phyloP scores from a whole-genome alignment of 2,797 vertebrate species.

The Morus bassanus region DNA sequence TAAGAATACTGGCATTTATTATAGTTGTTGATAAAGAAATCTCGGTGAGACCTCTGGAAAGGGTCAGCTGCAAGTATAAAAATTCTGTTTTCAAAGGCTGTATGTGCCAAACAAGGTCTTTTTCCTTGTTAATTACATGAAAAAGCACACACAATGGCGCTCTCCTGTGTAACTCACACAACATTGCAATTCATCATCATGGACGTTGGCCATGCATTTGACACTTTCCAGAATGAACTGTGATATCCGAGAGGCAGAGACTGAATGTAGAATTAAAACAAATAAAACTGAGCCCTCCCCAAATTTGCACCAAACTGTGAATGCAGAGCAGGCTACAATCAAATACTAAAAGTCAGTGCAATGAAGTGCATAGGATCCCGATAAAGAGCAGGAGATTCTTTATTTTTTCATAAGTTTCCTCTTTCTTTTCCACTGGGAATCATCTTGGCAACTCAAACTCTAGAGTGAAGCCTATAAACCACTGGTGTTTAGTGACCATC shows the following conservation, averaged over 20 bases:
- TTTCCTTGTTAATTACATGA: conserved; percentile 22
- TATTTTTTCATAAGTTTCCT: neutral
- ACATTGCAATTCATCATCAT: conserved; percentile 44
- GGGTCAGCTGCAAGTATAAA: neutral
- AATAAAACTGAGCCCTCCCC: neutral
- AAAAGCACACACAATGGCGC: conserved; percentile 59
- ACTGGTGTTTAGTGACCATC: conserved; percentile 59
- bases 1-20: neutral
- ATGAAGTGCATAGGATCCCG: neutral
- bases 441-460: neutral
- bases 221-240: neutral
- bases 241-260: neutral
- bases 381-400: neutral
- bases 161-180: conserved; percentile 56
- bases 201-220: neutral
- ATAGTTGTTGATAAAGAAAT: neutral
- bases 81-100: neutral
- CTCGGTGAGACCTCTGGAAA: neutral
- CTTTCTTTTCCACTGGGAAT: conserved; percentile 41
- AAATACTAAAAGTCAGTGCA: neutral
- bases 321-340: neutral
- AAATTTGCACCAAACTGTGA: neutral
- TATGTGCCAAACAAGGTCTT: neutral
- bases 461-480: conserved; percentile 11
- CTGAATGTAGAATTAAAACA: neutral